Conservation (phyloP, 2,888 invertebrate species). For the Cheilosia grossa region DNA sequence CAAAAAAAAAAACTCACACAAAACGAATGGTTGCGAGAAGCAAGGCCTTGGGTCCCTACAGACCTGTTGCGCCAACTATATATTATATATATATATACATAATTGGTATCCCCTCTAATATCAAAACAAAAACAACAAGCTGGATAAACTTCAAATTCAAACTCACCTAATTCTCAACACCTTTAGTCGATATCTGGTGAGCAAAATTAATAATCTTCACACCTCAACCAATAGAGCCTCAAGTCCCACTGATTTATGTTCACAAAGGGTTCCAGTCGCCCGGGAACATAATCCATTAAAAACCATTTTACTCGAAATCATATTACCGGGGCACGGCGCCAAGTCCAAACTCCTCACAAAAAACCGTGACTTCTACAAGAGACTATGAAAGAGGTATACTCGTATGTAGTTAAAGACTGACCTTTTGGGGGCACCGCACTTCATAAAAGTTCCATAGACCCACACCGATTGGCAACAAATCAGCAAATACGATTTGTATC, state of each 20-base stretch:
- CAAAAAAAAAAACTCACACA: too few species aligned
- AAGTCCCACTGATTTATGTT: not conserved
- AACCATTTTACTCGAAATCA: conserved; percentile 17
- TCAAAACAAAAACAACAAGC: too few species aligned
- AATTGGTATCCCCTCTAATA: too few species aligned
- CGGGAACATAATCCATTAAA: conserved; percentile 17
- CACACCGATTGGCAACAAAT: conserved; percentile 52
- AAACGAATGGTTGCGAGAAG: too few species aligned
- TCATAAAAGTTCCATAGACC: not conserved
- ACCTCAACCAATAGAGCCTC: too few species aligned
- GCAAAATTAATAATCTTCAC: too few species aligned
- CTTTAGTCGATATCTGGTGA: conserved; percentile 6
- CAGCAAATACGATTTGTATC: conserved; percentile 59
- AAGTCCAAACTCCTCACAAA: conserved; percentile 1
- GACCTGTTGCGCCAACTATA: too few species aligned
- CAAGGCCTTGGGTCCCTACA: too few species aligned
- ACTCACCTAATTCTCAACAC: conserved; percentile 3
- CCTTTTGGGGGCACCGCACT: conserved; percentile 43
- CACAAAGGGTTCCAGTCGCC: conserved; percentile 45
- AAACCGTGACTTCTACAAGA: conserved; percentile 10
- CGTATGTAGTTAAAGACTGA: conserved; percentile 16
- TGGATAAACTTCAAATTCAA: too few species aligned
- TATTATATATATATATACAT: too few species aligned
- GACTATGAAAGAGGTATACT: conserved; percentile 1
- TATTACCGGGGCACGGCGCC: conserved; percentile 55